Evolutionary conservation across 2,113 vertebrate genomes (phyloP).

Genomic region (Mystacornis crossleyi): DNA sequence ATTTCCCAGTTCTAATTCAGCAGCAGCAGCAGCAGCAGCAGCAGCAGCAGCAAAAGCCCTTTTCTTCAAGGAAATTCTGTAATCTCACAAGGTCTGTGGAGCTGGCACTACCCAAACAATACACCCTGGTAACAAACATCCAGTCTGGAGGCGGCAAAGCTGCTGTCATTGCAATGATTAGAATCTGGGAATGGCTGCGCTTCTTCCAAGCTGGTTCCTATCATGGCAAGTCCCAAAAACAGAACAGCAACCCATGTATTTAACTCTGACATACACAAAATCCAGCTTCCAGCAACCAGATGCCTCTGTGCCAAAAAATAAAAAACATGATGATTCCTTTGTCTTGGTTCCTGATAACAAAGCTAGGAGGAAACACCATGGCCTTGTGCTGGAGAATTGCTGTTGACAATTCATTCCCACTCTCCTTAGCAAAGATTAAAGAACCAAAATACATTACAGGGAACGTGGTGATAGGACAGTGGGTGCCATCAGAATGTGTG

Average conservation of each 20-base stretch:
- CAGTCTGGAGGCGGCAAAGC: neutral
- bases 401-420: conserved; percentile 42
- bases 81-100: neutral
- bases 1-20: neutral
- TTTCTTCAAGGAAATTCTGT: neutral
- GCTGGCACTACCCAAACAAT: neutral
- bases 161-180: neutral
- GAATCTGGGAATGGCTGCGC: neutral
- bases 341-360: neutral
- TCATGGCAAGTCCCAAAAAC: neutral
- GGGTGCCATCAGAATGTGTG: conserved; percentile 41
- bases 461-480: neutral
- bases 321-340: neutral
- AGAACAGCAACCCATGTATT: neutral
- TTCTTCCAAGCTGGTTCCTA: neutral
- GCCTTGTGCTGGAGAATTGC: neutral
- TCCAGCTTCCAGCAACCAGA: neutral
- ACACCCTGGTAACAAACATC: neutral
- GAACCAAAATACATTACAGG: conserved; percentile 5
- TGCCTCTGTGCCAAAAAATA: neutral
- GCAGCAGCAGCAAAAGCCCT: neutral
- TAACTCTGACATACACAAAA: neutral
- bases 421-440: neutral
- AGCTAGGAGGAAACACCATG: neutral
- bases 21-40: neutral